Evolutionary conservation across 2,888 invertebrate species (phyloP).

Genomic region (Andrena dorsata): DNA sequence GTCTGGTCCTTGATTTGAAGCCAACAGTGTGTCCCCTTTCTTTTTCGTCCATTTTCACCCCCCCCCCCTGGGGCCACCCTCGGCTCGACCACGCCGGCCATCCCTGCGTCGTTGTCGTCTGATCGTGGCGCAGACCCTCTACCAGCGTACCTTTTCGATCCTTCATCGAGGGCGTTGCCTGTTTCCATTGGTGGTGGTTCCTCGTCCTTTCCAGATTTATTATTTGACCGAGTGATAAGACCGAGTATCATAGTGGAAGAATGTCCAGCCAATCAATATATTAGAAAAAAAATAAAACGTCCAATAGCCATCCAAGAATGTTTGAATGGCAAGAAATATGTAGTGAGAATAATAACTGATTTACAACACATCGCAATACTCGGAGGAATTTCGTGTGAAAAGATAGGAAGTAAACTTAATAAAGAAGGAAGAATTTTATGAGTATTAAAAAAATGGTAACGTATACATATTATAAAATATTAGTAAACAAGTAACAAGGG

Average conservation of each 20-base stretch:
- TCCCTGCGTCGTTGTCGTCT: conserved; percentile 40
- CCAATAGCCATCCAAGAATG: too few relatives aligned
- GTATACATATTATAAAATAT: too few relatives aligned
- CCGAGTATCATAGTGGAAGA: background rate
- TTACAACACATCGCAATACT: too few relatives aligned
- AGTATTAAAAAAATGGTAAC: too few relatives aligned
- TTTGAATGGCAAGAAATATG: too few relatives aligned
- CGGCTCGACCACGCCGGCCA: conserved; percentile 21
- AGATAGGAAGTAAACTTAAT: too few relatives aligned
- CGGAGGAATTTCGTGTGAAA: too few relatives aligned
- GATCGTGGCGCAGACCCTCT: conserved; percentile 40
- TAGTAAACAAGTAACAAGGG: too few relatives aligned
- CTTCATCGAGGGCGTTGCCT: conserved; percentile 68
- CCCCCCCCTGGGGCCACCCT: conserved; percentile 44
- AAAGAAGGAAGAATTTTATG: too few relatives aligned
- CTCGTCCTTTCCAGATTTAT: conserved; percentile 3
- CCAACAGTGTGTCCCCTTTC: conserved; percentile 74
- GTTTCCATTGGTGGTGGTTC: conserved; percentile 54
- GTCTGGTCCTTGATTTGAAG: conserved; percentile 81
- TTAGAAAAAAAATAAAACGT: too few relatives aligned
- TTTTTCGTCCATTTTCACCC: conserved; percentile 68
- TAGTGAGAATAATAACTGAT: too few relatives aligned
- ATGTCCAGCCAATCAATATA: background rate
- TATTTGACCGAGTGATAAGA: background rate
- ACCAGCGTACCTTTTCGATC: conserved; percentile 31